phyloP scores from a whole-genome alignment of 1,140 invertebrate genomes.

The Schlechtendalia chinensis region DNA sequence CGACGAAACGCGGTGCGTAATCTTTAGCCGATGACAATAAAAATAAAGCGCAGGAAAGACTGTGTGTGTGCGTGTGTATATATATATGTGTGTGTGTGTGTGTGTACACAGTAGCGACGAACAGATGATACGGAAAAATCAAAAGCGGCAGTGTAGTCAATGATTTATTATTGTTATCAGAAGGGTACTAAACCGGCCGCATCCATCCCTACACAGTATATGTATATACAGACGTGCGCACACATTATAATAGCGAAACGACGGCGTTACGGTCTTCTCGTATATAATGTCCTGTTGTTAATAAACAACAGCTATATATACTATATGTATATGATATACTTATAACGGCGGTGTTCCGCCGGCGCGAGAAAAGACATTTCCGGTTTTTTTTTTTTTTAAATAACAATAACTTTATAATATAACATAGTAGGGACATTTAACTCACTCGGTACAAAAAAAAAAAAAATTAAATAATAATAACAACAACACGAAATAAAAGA shows the following conservation, averaged over 20 bases:
- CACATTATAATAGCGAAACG: slow-evolving; percentile 22
- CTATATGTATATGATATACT: background rate
- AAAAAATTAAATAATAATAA: background rate
- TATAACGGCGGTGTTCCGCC: slow-evolving; percentile 24
- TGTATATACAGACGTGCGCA: too few species aligned
- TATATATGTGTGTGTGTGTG: too few species aligned
- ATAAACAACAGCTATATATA: slow-evolving; percentile 25
- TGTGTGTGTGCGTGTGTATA: too few species aligned
- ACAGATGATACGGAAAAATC: slow-evolving; percentile 41
- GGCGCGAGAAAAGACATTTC: slow-evolving; percentile 42
- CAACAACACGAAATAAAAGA: background rate
- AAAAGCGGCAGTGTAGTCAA: slow-evolving; percentile 16
- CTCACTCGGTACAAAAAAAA: background rate
- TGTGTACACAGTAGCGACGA: background rate
- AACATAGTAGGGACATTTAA: slow-evolving; percentile 7
- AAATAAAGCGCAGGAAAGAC: background rate
- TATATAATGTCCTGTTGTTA: slow-evolving; percentile 32
- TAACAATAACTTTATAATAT: slow-evolving; percentile 4
- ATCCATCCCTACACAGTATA: background rate
- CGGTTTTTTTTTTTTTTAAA: slow-evolving; percentile 36
- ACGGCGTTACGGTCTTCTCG: slow-evolving; percentile 32
- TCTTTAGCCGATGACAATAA: slow-evolving; percentile 15
- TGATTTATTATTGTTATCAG: slow-evolving; percentile 46
- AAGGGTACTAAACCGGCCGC: slow-evolving; percentile 31
- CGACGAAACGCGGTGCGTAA: background rate